Evolutionary conservation across 1,140 invertebrate genomes (phyloP).

Genomic region (Drosophila arizonae): DNA sequence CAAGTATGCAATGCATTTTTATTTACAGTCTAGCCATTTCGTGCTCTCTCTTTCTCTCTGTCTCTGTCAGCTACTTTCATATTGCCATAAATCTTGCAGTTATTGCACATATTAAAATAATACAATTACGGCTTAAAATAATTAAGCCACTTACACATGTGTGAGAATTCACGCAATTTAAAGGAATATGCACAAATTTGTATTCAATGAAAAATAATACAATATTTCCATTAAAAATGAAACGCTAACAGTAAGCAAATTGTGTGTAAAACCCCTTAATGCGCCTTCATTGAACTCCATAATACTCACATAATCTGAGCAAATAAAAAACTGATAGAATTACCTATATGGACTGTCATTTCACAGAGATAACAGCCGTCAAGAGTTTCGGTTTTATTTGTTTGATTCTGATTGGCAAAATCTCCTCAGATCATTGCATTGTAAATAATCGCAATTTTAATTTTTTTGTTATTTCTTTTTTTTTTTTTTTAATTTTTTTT

Average conservation of each 20-base stretch:
- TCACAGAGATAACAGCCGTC: slow-evolving; percentile 9
- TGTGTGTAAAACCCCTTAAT: no score
- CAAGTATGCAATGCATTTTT: slow-evolving; percentile 43
- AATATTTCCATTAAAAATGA: no score
- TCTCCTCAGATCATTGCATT: slow-evolving; percentile 27
- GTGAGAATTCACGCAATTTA: no score
- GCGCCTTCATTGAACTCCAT: no score
- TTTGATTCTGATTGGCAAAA: slow-evolving; percentile 30
- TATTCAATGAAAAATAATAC: no score
- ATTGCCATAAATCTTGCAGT: slow-evolving; percentile 30
- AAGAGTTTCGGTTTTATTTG: not conserved
- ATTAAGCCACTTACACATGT: not conserved
- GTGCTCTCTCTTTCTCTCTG: not conserved
- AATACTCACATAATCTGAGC: no score
- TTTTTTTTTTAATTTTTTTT: no score
- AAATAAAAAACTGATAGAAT: not conserved
- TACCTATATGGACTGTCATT: slow-evolving; percentile 8
- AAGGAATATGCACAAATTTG: no score
- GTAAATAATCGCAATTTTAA: slow-evolving; percentile 24
- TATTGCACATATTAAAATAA: slow-evolving; percentile 13
- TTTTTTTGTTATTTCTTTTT: not conserved
- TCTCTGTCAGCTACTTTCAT: no score
- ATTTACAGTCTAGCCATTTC: not conserved
- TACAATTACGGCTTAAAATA: slow-evolving; percentile 9
- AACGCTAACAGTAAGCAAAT: no score